Evolutionary conservation across 2,113 vertebrate species (phyloP), one percentile per base, ranked within the genome.

Genomic region (Loxodonta africana): DNA sequence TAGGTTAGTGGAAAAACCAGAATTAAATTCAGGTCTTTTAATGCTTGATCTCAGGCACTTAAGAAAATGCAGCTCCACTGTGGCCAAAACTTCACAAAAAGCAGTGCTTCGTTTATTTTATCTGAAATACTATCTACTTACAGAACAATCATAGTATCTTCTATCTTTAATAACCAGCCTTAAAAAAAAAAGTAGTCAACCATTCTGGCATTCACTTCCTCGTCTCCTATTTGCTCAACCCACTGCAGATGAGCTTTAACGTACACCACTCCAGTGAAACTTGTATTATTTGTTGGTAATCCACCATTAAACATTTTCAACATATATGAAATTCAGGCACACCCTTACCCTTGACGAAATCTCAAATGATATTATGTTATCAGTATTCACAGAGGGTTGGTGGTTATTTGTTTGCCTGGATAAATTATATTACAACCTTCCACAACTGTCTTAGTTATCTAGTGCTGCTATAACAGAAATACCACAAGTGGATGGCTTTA

Each of bases 351-450:
- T 65, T 65, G 21, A 78, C 37, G 37, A 96, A 93, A 95, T 83
- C 51, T 21, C 73, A 83, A 91, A 89, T 84, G 46, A 91, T 57
- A 78, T 53, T 80, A 37, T 4, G 17, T 78, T 85, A 77, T 62
- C 15, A 71, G 37, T 87, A 77, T 71, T 93, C 74, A 60, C 1
- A 91, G 44, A 87, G 25, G 10, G 1, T 5, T 77, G 21, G 53
- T 17, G 11, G 53, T 57, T 57, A 57, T 3, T 10, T 87, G 63
- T n/a, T 41, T 6, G 25, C 71, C 20, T 3, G 2, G 0, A 23
- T 91, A 95, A 95, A 91, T 89, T 84, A 91, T 81, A 88, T 73
- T 88, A 94, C 3, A 82, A 26, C 85, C 23, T 83, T 73, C 37
- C 48, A 73, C 37, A 37, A 37, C 37, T 37, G 37, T 37, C 37